phyloP scores from a whole-genome alignment of 2,888 invertebrate species.

The Habrosyne pyritoides region DNA sequence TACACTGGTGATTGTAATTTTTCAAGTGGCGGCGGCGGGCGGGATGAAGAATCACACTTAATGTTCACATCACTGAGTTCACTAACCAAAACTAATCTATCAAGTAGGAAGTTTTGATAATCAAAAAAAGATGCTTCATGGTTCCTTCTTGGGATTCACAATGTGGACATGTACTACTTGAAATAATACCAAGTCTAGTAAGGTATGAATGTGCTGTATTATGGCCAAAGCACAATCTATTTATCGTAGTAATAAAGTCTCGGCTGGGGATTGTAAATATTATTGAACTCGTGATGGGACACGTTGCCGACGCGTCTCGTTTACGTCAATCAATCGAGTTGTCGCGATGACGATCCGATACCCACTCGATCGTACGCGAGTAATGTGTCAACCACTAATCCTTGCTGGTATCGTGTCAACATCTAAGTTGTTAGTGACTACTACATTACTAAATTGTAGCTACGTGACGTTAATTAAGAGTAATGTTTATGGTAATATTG shows the following conservation, averaged over 20 bases:
- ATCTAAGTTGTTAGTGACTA: not conserved
- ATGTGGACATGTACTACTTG: too few species aligned
- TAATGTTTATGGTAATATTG: not conserved
- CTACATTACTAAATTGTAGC: not conserved
- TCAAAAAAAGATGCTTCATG: too few species aligned
- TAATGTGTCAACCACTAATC: constrained; percentile 6
- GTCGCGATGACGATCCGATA: not conserved
- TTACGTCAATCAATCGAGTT: constrained; percentile 2
- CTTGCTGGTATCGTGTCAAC: not conserved
- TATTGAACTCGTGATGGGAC: not conserved
- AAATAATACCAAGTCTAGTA: too few species aligned
- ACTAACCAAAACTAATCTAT: too few species aligned
- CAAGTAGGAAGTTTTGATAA: too few species aligned
- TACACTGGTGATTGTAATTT: constrained; percentile 1
- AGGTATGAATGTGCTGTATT: too few species aligned
- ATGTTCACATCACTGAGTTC: too few species aligned
- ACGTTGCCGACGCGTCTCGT: not conserved
- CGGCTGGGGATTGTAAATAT: not conserved
- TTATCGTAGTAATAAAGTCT: too few species aligned
- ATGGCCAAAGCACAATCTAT: not conserved
- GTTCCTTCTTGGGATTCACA: too few species aligned
- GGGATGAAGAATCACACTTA: too few species aligned
- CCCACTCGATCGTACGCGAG: not conserved
- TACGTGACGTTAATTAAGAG: not conserved
- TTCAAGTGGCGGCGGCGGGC: too few species aligned